phyloP scores from a whole-genome alignment of 2,113 vertebrate species.

The Phalacrocorax pelagicus region DNA sequence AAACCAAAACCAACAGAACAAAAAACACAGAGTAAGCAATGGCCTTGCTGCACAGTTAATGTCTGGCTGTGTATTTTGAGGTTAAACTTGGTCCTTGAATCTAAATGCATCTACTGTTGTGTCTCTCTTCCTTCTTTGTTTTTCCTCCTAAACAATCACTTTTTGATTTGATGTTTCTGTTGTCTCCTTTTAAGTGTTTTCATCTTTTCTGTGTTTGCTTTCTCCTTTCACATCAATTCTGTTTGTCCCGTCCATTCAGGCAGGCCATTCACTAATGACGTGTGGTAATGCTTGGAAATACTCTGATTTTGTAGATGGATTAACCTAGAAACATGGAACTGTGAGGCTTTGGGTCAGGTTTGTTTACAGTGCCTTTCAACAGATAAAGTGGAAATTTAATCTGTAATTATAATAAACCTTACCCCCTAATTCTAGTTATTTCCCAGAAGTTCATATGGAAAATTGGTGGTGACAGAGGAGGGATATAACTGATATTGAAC shows the following conservation, averaged over 20 bases:
- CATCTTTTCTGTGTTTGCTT: background rate
- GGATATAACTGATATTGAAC: background rate
- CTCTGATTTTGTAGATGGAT: background rate
- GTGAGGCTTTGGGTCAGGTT: background rate
- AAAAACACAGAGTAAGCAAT: background rate
- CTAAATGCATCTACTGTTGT: background rate
- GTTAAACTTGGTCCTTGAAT: background rate
- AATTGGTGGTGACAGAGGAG: background rate
- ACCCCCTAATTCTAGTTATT: background rate
- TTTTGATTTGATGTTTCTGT: background rate
- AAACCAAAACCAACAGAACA: too few species aligned
- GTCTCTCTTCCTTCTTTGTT: background rate
- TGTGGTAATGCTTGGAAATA: background rate
- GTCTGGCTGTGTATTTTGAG: background rate
- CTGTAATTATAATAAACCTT: background rate
- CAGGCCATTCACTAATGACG: background rate
- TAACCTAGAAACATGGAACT: background rate
- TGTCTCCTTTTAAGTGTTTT: background rate
- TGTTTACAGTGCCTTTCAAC: background rate
- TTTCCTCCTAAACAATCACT: too few species aligned
- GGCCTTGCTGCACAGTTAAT: background rate
- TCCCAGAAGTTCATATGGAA: background rate
- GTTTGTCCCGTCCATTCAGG: background rate
- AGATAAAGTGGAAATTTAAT: background rate
- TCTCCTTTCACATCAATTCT: background rate